Evolutionary conservation across 2,888 invertebrate genomes (phyloP), one percentile per base, ranked within the genome.

Genomic region (Melanostoma scalare): DNA sequence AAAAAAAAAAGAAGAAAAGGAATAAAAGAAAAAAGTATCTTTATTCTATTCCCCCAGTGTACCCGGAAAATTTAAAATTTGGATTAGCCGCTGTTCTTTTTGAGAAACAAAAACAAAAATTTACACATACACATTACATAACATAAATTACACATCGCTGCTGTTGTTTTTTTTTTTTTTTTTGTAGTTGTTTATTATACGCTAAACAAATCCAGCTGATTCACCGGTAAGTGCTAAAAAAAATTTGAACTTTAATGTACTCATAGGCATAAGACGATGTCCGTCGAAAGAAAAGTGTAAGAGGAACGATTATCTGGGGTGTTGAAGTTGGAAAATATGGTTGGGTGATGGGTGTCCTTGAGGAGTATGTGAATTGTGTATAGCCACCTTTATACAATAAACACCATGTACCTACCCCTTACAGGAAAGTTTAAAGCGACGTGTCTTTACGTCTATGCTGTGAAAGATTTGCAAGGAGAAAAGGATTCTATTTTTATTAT

Each of bases 131-230:
- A 63, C 48, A 75, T 79, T 84, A 71, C 71, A 84, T 84, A 79
- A 84, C 71, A 53, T 67, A 77, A 63, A 77, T 72, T 75, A 75
- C 75, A 76, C 76, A 79, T 74, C 46, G 63, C 46, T 60, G 68
- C 46, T 84, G 68, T 82, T 82, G 72, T 84, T 73, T 48, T 72
- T 69, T 63, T 48, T 72, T 69, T 63, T 63, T 35, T 63, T 42
- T 46, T 63, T 8, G 30, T 20, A 46, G 20, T 20, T 20, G 20
- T 20, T 20, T 20, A 20, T 20, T 20, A 58, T 50, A 67, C 63
- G 79, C 84, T 79, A 71, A 68, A 79, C 71, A 75, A 71, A 79
- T 71, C 84, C 84, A 84, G 84, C 79, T 84, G 79, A 84, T 84
- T 79, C 79, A 84, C 84, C 84, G 84, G 84, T 84, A 58, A 84